A percentile compares a stretch with the other conserved stretches of the same genome.
Evolutionary conservation across 2,888 invertebrate genomes (phyloP).

Genomic region (Nebria salina): DNA sequence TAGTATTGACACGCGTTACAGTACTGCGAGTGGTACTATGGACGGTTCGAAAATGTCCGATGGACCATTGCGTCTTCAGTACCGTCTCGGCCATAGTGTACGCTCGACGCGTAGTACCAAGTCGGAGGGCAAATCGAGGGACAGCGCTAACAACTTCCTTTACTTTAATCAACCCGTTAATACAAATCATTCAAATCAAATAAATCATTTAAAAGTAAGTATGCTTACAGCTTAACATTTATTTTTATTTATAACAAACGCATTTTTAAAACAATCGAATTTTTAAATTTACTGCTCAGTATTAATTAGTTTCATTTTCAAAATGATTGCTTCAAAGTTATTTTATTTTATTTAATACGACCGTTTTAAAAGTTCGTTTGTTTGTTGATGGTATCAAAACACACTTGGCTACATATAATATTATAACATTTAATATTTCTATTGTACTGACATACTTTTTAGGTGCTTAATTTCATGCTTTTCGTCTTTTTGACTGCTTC

Average conservation of each 20-base stretch:
- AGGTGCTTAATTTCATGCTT: slow-evolving; percentile 50
- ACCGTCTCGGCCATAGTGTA: slow-evolving; percentile 54
- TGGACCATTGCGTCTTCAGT: slow-evolving; percentile 55
- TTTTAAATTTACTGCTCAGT: neutral
- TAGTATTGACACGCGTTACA: neutral
- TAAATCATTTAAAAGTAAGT: slow-evolving; percentile 54
- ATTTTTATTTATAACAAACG: neutral
- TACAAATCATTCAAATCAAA: slow-evolving; percentile 52
- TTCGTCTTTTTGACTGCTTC: slow-evolving; percentile 55
- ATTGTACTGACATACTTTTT: neutral
- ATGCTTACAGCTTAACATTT: slow-evolving; percentile 37
- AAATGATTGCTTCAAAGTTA: neutral
- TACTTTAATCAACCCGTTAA: slow-evolving; percentile 52
- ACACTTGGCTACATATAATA: neutral
- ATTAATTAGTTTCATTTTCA: neutral
- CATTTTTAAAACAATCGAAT: neutral
- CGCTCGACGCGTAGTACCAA: slow-evolving; percentile 63
- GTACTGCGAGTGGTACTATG: slow-evolving; percentile 9
- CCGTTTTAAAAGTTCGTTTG: neutral
- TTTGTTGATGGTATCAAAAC: neutral
- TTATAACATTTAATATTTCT: neutral
- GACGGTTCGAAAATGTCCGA: slow-evolving; percentile 30
- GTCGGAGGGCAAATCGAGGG: slow-evolving; percentile 51
- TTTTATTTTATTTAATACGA: neutral
- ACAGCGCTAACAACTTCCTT: slow-evolving; percentile 52